phyloP scores from a whole-genome alignment of 2,888 invertebrate genomes.

The Pachliopta kotzebuea region DNA sequence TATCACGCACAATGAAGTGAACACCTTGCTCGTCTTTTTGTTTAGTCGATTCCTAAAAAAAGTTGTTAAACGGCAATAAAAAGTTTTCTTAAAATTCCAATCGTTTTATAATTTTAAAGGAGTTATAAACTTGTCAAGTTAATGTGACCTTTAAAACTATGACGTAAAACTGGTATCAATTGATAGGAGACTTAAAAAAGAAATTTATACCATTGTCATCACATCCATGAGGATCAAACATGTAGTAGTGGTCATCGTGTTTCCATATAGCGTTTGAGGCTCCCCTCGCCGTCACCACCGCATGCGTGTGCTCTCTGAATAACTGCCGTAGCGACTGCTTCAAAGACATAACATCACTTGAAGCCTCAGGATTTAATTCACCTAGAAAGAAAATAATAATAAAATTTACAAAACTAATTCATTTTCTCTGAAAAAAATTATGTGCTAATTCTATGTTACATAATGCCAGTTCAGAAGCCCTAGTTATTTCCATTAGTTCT shows the following conservation, averaged over 20 bases:
- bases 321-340: slow-evolving; percentile 51
- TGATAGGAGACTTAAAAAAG: background rate
- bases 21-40: too few relatives aligned
- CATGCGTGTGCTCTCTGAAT: slow-evolving; percentile 60
- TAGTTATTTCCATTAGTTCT: too few relatives aligned
- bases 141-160: background rate
- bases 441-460: too few relatives aligned
- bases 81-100: too few relatives aligned
- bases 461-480: too few relatives aligned
- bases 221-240: slow-evolving; percentile 82
- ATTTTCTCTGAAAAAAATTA: too few relatives aligned
- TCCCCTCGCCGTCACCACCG: slow-evolving; percentile 79
- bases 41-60: too few relatives aligned
- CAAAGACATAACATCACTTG: slow-evolving; percentile 48
- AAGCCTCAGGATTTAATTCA: slow-evolving; percentile 50
- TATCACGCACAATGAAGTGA: too few relatives aligned
- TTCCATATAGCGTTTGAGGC: slow-evolving; percentile 80
- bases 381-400: slow-evolving; percentile 42
- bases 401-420: background rate
- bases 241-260: slow-evolving; percentile 66
- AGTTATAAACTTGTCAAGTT: too few relatives aligned
- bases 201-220: slow-evolving; percentile 73
- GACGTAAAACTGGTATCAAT: background rate
- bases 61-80: too few relatives aligned
- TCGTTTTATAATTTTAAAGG: too few relatives aligned